Conservation (phyloP, 2,113 vertebrate genomes). For the Gymnogyps californianus region DNA sequence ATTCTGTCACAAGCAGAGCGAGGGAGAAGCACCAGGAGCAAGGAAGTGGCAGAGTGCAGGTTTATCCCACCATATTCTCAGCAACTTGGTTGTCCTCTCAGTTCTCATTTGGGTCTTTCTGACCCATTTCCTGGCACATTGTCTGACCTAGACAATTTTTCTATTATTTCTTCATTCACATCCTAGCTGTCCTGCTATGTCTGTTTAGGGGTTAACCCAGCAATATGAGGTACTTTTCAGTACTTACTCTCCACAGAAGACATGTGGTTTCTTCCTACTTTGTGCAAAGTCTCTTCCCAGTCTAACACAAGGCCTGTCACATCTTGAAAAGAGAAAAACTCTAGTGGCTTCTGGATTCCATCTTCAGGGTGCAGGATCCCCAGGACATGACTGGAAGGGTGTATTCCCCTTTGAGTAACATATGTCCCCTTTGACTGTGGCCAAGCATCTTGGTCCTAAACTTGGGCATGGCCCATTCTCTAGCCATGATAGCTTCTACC, state of each 20-base stretch:
- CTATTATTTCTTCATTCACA: background rate
- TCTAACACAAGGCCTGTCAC: background rate
- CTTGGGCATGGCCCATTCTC: background rate
- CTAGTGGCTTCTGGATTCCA: background rate
- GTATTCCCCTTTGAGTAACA: background rate
- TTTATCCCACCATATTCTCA: background rate
- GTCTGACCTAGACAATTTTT: background rate
- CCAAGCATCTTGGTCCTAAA: background rate
- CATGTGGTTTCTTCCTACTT: rapidly evolving
- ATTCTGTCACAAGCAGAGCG: background rate
- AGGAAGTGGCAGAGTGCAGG: background rate
- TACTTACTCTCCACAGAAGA: background rate
- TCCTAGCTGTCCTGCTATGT: background rate
- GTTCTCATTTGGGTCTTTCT: background rate
- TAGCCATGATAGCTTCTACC: background rate
- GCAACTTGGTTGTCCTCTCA: background rate
- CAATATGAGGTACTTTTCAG: background rate
- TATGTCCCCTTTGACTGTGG: background rate
- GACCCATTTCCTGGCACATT: background rate
- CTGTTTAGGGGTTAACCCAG: background rate
- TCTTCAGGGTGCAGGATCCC: background rate
- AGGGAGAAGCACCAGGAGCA: background rate
- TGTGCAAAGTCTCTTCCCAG: background rate
- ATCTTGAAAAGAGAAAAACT: background rate
- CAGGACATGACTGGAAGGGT: background rate